Base-by-base conservation (phyloP, 2,113 vertebrate genomes). In the Oxyura jamaicensis region DNA sequence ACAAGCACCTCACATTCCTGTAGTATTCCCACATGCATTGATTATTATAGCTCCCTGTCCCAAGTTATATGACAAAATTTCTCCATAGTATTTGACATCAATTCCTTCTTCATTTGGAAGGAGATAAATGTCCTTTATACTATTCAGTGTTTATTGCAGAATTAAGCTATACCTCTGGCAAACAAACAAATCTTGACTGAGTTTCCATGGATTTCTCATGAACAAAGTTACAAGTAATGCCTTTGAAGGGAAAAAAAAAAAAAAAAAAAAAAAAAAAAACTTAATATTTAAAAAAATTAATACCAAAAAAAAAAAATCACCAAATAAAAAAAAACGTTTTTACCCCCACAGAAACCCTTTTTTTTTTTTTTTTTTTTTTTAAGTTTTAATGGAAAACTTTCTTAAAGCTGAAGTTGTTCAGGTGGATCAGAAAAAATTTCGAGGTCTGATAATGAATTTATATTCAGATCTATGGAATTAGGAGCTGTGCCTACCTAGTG, bases 191-290 rank as follows among this genome's bases (percentile, higher is more conserved):
- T 6, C 7, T 67, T 42, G 63, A 53, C 42, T 41, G 53, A 92
- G 53, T 93, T 91, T 93, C 93, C 69, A 65, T 46, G 66, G 88
- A 87, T 87, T 85, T 91, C n/a, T 55, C 56, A 67, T 76, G 88
- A 95, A 89, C 7, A 3, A 55, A 75, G 36, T 25, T 41, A 44
- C 46, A 73, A 71, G 36, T 63, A 73, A 81, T 13, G 6, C 53
- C 13, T 91, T 84, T 36, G 59, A 56, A 77, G 31, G 8, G 19
- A 20, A 39, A 39, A 39, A 39, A 39, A 7, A 7, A 42, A 42
- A 12, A 20, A 20, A 69, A 60, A 50, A 48, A 35, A 33, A 35
- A 44, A 13, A n/a, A n/a, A n/a, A n/a, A n/a, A n/a, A n/a, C n/a
- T n/a, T n/a, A n/a, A n/a, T n/a, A n/a, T n/a, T n/a, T n/a, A n/a